Evolutionary conservation across 1,140 invertebrate species (phyloP), one percentile per base, ranked within the genome.

Genomic region (Probaryconus sp.): DNA sequence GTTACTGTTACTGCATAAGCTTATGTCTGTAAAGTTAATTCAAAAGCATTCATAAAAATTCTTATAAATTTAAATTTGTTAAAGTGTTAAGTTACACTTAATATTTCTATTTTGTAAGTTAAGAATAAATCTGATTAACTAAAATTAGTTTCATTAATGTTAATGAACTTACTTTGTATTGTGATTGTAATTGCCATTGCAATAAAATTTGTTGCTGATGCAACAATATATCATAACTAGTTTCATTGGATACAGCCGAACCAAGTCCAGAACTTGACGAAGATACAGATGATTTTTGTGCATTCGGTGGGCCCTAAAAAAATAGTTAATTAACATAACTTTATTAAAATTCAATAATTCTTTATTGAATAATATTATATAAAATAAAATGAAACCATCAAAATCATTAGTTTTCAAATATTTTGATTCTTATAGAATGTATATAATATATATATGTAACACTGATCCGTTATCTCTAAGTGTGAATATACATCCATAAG

Each of bases 151-250:
- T 5, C 31, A 31, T 17, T n/a, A 9, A 17, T 16, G n/a, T 18
- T 28, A n/a, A 40, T 5, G 28, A 10, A 50, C 45, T 50, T 84
- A 90, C 90, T 86, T 94, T 95, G 74, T 93, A 93, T 82, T 94
- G 92, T 84, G 91, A 91, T 80, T 95, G 93, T 61, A 94, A 87
- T 87, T 95, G 96, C 90, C 95, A 95, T 84, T 97, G 96, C 0
- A 98, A 89, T 68, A 96, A 92, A 38, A 97, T 89, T 83, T 98
- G 96, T 81, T 98, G 97, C 78, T 98, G 97, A 79, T 98, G 94
- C 14, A 98, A 88, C 11, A 98, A 89, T 42, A 98, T 85, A 81
- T 98, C 95, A 82, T 98, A 98, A 5, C 95, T 94, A 1, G 95
- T 97, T 85, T 97, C 95, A 30, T 89, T 90, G 56, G 83, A 79